Base-by-base conservation (phyloP, 2,113 vertebrate species). In the Istiophorus platypterus region DNA sequence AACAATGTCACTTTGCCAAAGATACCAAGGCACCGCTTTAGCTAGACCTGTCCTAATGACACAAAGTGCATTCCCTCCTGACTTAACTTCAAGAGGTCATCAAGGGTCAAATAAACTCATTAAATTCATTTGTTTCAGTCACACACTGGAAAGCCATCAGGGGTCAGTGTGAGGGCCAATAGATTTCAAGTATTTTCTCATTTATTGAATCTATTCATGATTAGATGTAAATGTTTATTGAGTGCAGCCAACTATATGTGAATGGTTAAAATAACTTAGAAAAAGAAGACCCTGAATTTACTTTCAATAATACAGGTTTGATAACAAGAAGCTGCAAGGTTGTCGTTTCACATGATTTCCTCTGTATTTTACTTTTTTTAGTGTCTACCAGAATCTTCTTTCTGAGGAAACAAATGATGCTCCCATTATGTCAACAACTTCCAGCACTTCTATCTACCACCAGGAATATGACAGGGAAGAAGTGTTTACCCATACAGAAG, bases 41-140 rank as follows among this genome's bases (percentile, higher is more conserved):
- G 70, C 61, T 42, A 47, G 26, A 67, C 67, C 66, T 26, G 51
- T 37, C 54, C 63, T 79, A 87, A 86, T 83, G 83, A 72, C 58
- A 67, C 83, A 82, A 81, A 87, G 77, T 78, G 65, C 80, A 81
- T 79, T 86, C 76, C 76, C 71, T 88, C 69, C 70, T 56, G 42
- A 80, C 79, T 92, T 67, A 76, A 91, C 88, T 85, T 84, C 59
- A 51, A 39, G 61, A 66, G 88, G 85, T 91, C 82, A 1, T 27
- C 42, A 63, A 56, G 66, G 90, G 92, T 91, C 88, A 93, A 64
- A 81, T 71, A 89, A 86, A 92, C 83, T 83, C 88, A 91, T 93
- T 89, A 87, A 37, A 81, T 76, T 71, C 24, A 22, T 86, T 69
- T 64, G 76, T 81, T 82, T 75, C 51, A 67, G 69, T 69, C 90